Base-by-base conservation (phyloP, 2,888 invertebrate genomes). In the Watsonalla binaria region DNA sequence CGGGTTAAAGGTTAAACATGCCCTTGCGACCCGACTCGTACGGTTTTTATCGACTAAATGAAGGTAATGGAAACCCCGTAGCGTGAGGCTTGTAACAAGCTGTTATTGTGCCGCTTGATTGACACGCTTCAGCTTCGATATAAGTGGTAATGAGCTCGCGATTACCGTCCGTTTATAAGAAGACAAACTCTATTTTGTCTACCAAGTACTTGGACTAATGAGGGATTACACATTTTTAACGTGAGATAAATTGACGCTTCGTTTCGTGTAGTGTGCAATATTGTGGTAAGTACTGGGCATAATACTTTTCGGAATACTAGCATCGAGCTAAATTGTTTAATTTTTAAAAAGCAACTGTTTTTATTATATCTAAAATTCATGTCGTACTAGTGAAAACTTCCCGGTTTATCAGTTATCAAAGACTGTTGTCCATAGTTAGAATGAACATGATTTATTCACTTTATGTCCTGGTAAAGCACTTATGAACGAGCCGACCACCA, bases 31-130 rank as follows among this genome's bases (percentile, higher is more conserved):
- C 75, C 57, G 62, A 48, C 69, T 66, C 70, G 70, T 65, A 72
- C 70, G 71, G 73, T 80, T 83, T 83, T 84, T 83, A 83, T 80
- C 78, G 70, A 70, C 65, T 74, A 81, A 83, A 82, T 80, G 73
- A 80, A 80, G 82, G 82, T 81, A 83, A 83, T 83, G 80, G 82
- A 79, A 74, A 78, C 80, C 76, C 74, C 75, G 69, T 69, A 68
- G 75, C 74, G 75, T 69, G 65, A 68, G 69, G 65, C 60, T 65
- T 73, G 77, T 84, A 85, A 85, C 84, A 80, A 84, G 84, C 81
- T 76, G 78, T 80, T 83, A 82, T 82, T 84, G 83, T 80, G 58
- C 76, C 71, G 73, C 78, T 71, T 84, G 86, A 87, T 84, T 86
- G 86, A 86, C 87, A 80, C 65, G 72, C 84, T 82, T 84, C 83